phyloP scores from a whole-genome alignment of 1,140 invertebrate genomes.

The Heliothis virescens region DNA sequence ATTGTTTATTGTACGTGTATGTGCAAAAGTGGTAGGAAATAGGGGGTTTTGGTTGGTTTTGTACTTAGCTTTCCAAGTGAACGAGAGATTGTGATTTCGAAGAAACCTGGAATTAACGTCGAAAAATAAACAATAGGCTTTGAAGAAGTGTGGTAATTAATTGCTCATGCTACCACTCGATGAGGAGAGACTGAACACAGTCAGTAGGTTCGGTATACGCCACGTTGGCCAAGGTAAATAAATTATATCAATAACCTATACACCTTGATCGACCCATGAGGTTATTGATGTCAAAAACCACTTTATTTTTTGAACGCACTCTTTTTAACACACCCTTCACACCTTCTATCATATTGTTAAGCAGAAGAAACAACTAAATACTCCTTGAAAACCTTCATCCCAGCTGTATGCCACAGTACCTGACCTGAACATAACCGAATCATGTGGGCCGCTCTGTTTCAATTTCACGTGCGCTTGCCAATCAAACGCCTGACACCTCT shows the following conservation, averaged over 20 bases:
- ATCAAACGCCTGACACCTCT: slow-evolving; percentile 39
- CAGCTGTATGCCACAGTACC: slow-evolving; percentile 44
- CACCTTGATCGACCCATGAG: no score
- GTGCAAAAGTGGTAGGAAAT: slow-evolving; percentile 28
- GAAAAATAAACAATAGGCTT: no score
- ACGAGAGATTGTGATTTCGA: not conserved
- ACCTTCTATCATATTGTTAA: not conserved
- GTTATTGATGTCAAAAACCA: no score
- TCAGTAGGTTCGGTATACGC: no score
- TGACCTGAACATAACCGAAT: slow-evolving; percentile 53
- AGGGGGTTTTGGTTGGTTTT: not conserved
- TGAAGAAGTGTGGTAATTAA: no score
- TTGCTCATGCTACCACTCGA: no score
- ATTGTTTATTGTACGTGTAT: slow-evolving; percentile 69
- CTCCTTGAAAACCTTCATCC: no score
- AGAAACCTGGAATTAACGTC: not conserved
- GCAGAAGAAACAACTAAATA: no score
- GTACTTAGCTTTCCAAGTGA: not conserved
- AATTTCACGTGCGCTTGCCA: slow-evolving; percentile 60
- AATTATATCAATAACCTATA: no score
- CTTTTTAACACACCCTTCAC: not conserved
- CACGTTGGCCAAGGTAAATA: no score
- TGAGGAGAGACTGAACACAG: no score
- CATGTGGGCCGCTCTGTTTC: slow-evolving; percentile 58
- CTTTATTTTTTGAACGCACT: no score